Percentiles rank a stretch among this genome's conserved stretches.
These are phyloP conservation scores for Exephanes ischioxanthus DNA, from an alignment of 2,888 invertebrate genomes.

Conservation along the genomic window DNA sequence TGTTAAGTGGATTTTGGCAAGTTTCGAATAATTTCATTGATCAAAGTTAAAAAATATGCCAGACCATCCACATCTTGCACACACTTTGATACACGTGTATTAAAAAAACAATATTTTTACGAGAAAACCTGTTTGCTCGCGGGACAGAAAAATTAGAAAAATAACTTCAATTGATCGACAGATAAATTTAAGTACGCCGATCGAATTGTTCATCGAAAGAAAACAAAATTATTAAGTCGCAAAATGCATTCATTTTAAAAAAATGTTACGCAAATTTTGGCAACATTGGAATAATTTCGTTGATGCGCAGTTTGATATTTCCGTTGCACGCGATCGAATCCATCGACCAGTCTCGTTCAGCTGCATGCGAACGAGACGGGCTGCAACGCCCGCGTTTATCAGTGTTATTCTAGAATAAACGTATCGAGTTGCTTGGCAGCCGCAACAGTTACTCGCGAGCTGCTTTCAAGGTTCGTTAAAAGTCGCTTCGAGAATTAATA, in stretches of 20 bases:
- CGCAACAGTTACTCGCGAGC: conserved; percentile 18
- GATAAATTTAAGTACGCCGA: no score
- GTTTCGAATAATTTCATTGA: background rate
- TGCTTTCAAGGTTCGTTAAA: conserved; percentile 35
- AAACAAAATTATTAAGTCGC: background rate
- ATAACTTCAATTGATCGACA: no score
- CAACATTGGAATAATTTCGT: background rate
- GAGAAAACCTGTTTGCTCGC: no score
- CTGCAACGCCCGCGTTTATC: conserved; percentile 59
- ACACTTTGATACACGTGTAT: no score
- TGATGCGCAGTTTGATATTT: conserved; percentile 14
- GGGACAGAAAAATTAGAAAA: no score
- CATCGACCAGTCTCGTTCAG: conserved; percentile 11
- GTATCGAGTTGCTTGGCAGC: conserved; percentile 62
- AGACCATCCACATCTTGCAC: no score
- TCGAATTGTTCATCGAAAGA: no score
- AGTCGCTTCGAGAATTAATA: conserved; percentile 3
- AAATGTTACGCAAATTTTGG: background rate
- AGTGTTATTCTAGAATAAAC: conserved; percentile 60
- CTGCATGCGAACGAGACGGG: background rate
- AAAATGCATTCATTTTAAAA: background rate
- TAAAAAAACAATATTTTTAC: no score
- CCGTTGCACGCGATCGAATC: conserved; percentile 7
- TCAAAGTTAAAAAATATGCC: no score
- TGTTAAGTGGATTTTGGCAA: background rate